Evolutionary conservation across 2,797 vertebrate species (phyloP).

Genomic region (Gila robusta): DNA sequence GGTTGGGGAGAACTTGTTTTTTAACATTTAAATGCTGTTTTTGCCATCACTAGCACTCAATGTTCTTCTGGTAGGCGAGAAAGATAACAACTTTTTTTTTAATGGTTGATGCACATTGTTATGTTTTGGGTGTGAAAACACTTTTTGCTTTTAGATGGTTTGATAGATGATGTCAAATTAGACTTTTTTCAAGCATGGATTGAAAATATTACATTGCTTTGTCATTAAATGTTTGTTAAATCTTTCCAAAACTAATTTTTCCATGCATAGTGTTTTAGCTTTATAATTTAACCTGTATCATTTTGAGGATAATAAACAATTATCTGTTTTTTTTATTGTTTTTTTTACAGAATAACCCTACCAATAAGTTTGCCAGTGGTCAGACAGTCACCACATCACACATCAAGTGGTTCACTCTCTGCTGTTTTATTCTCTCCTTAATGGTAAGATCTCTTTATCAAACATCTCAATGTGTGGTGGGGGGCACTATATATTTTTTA

Average conservation of each 20-base stretch:
- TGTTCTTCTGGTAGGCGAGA: not conserved
- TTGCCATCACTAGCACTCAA: not conserved
- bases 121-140: not conserved
- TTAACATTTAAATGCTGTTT: not conserved
- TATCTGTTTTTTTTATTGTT: not conserved
- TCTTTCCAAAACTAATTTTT: not conserved
- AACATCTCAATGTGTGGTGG: not conserved
- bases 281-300: not conserved
- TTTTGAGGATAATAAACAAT: not conserved
- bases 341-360: constrained; percentile 88
- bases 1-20: constrained; percentile 11
- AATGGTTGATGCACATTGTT: not conserved
- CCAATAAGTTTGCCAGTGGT: constrained; percentile 88
- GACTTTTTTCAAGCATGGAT: not conserved
- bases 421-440: constrained; percentile 93
- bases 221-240: not conserved
- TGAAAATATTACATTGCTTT: not conserved
- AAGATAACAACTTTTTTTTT: not conserved
- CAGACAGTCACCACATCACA: constrained; percentile 87
- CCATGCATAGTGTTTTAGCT: not conserved
- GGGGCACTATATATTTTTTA: not conserved
- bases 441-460: constrained; percentile 86
- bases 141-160: not conserved
- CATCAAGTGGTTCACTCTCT: constrained; percentile 96
- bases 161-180: not conserved